Conservation (phyloP, 53 echinoderm and acorn worm species). For the Echinarachnius parma region DNA sequence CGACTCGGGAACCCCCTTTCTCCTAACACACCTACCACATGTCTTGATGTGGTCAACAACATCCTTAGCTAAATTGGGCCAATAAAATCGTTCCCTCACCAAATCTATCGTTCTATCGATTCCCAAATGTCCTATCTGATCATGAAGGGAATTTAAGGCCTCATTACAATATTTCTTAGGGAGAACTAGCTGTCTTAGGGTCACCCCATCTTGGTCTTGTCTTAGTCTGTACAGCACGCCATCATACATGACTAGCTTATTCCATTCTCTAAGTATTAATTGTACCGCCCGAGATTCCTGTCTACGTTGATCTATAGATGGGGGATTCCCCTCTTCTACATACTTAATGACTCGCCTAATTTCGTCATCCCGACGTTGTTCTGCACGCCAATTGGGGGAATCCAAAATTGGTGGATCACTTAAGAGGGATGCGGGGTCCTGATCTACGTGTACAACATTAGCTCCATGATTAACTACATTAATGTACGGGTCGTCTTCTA, state of each 20-base stretch:
- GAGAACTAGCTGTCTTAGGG: constrained; percentile 10
- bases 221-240: constrained; percentile 21
- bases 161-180: constrained; percentile 2
- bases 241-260: constrained; percentile 3
- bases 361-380: constrained; percentile 17
- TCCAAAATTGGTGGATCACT: not conserved
- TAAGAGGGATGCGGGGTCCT: not conserved
- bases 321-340: not conserved
- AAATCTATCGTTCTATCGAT: constrained; percentile 40
- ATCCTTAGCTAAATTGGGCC: constrained; percentile 31
- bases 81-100: constrained; percentile 28
- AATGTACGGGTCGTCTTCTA: constrained; percentile 9
- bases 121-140: constrained; percentile 58
- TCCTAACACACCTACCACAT: constrained; percentile 20
- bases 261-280: constrained; percentile 28
- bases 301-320: not conserved
- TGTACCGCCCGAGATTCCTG: constrained; percentile 6
- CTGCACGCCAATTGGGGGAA: constrained; percentile 6
- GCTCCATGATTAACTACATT: constrained; percentile 7
- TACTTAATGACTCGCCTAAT: not conserved
- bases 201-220: not conserved
- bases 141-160: constrained; percentile 32
- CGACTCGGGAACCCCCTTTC: not conserved
- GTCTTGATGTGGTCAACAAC: constrained; percentile 3
- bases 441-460: not conserved